Percentiles rank a stretch among this genome's conserved stretches.
phyloP scores from a whole-genome alignment of 1,140 invertebrate species.

The Plectrocnemia conspersa region DNA sequence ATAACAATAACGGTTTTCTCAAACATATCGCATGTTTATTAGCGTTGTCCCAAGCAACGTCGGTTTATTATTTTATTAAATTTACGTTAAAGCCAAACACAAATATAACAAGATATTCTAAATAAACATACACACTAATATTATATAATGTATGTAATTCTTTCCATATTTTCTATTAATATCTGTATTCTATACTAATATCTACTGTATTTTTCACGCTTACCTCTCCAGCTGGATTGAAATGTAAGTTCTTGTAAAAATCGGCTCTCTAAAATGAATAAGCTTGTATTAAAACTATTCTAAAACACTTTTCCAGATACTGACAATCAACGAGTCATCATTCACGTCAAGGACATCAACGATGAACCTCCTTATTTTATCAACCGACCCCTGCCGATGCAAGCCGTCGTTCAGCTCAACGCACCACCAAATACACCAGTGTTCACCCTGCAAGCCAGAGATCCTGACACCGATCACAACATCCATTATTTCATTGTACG shows the following conservation, averaged over 20 bases:
- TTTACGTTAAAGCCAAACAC: no score
- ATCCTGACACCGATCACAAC: conserved; percentile 91
- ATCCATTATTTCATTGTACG: conserved; percentile 93
- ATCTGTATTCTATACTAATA: not conserved
- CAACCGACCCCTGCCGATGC: conserved; percentile 91
- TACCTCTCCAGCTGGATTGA: conserved; percentile 34
- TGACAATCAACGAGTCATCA: conserved; percentile 91
- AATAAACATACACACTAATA: no score
- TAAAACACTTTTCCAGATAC: conserved; percentile 63
- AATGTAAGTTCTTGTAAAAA: conserved; percentile 32
- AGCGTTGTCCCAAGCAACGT: no score
- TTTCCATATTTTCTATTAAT: not conserved
- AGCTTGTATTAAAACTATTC: not conserved
- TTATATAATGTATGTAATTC: no score
- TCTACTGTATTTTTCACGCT: conserved; percentile 16
- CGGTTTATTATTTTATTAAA: no score
- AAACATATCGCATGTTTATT: no score
- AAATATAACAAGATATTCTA: no score
- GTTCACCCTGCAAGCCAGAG: conserved; percentile 90
- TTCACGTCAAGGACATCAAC: conserved; percentile 93
- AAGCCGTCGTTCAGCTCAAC: conserved; percentile 91
- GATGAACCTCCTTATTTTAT: conserved; percentile 95
- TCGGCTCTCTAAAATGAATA: not conserved
- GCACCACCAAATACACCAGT: conserved; percentile 92
- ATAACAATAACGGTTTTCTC: no score